phyloP scores from a whole-genome alignment of 2,888 invertebrate species.

The Drosophila fungiperda region DNA sequence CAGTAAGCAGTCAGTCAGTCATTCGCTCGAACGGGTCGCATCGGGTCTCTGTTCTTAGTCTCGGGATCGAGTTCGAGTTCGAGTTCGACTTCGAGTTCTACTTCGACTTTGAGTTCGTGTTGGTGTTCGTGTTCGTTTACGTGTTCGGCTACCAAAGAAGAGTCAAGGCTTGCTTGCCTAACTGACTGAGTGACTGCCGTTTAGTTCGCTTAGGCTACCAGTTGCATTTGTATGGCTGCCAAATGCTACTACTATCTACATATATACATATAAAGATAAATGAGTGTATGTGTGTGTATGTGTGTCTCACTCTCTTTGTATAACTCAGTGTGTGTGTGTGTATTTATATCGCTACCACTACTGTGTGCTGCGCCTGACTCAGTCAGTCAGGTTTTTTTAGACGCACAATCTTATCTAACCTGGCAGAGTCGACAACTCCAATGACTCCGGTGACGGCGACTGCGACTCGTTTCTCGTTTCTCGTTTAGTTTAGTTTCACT shows the following conservation, averaged over 20 bases:
- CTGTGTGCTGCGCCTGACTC: slow-evolving; percentile 55
- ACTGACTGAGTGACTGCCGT: slow-evolving; percentile 56
- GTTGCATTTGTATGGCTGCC: slow-evolving; percentile 60
- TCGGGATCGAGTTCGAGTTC: slow-evolving; percentile 19
- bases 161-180: slow-evolving; percentile 35
- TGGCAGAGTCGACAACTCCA: slow-evolving; percentile 61
- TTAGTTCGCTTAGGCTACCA: slow-evolving; percentile 56
- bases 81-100: slow-evolving; percentile 10
- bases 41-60: slow-evolving; percentile 23
- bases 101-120: slow-evolving; percentile 1
- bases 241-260: slow-evolving; percentile 38
- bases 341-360: slow-evolving; percentile 73
- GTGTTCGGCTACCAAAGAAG: slow-evolving; percentile 47
- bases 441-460: slow-evolving; percentile 43
- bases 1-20: slow-evolving; percentile 65
- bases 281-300: slow-evolving; percentile 24
- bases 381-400: slow-evolving; percentile 78
- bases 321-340: slow-evolving; percentile 25
- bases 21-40: slow-evolving; percentile 43
- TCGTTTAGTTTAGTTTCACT: slow-evolving; percentile 71
- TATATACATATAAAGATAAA: neutral
- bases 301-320: slow-evolving; percentile 20
- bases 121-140: neutral
- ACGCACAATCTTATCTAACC: slow-evolving; percentile 80
- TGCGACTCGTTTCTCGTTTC: slow-evolving; percentile 65